Conservation (phyloP, 2,113 vertebrate genomes). For the Tragulus kanchil region DNA sequence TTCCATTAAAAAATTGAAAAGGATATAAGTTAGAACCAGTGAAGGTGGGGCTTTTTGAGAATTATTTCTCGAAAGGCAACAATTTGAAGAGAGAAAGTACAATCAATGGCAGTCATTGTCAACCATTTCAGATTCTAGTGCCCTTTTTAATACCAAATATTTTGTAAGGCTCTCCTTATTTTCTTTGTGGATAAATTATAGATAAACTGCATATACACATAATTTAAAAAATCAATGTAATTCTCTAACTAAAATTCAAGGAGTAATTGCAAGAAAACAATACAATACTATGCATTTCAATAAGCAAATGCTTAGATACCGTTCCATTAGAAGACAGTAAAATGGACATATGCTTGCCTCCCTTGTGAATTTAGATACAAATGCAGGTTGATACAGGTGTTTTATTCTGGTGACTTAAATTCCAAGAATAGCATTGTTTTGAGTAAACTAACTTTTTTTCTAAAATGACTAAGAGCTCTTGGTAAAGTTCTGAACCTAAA, state of each 20-base stretch:
- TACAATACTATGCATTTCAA: background rate
- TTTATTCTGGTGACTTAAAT: background rate
- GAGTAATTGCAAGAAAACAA: background rate
- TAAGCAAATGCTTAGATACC: background rate
- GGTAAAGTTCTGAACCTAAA: background rate
- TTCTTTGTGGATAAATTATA: background rate
- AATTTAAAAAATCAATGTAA: background rate
- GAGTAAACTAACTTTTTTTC: background rate
- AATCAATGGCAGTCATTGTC: background rate
- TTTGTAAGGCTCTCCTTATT: background rate
- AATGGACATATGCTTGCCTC: background rate
- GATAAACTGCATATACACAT: background rate
- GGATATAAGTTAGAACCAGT: background rate
- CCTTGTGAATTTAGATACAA: background rate
- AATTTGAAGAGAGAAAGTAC: background rate
- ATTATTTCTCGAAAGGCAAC: background rate
- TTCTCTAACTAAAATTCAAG: background rate
- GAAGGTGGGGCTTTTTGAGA: background rate
- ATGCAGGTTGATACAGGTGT: background rate
- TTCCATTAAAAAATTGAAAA: conserved; percentile 6
- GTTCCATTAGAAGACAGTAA: background rate
- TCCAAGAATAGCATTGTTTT: background rate
- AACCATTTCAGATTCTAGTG: background rate
- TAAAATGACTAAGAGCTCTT: background rate
- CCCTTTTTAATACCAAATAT: conserved; percentile 1